Evolutionary conservation across 2,113 vertebrate species (phyloP).

Genomic region (Neodontobutis hainanensis): DNA sequence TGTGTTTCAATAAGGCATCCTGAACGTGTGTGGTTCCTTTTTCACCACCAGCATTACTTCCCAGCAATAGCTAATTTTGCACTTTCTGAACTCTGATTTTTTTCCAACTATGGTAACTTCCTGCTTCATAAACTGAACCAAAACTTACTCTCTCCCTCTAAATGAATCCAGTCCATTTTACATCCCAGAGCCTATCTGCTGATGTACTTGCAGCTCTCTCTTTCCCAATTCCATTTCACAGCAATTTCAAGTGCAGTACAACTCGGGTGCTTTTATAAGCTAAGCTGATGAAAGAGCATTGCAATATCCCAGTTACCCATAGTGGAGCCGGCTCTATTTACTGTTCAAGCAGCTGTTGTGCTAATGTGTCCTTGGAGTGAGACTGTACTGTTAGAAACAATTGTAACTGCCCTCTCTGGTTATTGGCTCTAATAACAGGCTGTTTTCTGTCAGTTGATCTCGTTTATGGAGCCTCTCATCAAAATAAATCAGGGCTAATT

Average conservation of each 20-base stretch:
- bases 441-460: constrained; percentile 35
- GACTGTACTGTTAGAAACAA: constrained; percentile 32
- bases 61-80: too few relatives aligned
- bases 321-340: constrained; percentile 8
- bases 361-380: constrained; percentile 30
- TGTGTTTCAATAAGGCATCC: too few relatives aligned
- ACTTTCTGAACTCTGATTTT: too few relatives aligned
- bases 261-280: constrained; percentile 21
- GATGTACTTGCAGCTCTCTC: neutral
- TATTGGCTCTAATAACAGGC: constrained; percentile 8
- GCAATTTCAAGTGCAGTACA: constrained; percentile 12
- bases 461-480: constrained; percentile 39
- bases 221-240: neutral
- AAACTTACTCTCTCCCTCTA: too few relatives aligned
- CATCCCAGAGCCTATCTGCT: constrained; percentile 20
- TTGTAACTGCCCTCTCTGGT: constrained; percentile 21
- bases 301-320: constrained; percentile 22
- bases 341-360: constrained; percentile 16
- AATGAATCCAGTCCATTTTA: too few relatives aligned
- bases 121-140: too few relatives aligned
- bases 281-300: constrained; percentile 30
- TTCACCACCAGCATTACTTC: too few relatives aligned
- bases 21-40: too few relatives aligned
- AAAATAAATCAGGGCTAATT: constrained; percentile 17
- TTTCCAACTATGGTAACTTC: too few relatives aligned